phyloP scores from a whole-genome alignment of 2,113 vertebrate genomes.

The Pollimyrus isidori region DNA sequence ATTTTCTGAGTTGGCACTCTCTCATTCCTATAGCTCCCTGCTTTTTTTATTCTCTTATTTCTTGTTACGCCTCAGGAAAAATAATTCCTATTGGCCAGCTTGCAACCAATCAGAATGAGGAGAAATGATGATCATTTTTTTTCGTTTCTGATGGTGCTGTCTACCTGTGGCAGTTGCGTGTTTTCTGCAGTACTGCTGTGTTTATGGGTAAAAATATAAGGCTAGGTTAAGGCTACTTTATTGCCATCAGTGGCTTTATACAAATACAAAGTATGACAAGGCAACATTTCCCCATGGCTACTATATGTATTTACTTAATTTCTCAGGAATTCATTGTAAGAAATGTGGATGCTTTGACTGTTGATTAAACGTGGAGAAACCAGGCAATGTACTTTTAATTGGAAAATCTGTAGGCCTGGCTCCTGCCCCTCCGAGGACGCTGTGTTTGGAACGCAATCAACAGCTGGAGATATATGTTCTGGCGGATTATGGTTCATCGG shows the following conservation, averaged over 20 bases:
- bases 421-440: not conserved
- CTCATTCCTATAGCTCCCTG: not conserved
- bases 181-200: not conserved
- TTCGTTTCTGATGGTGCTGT: not conserved
- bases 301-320: not conserved
- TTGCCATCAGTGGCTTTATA: no score
- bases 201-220: not conserved
- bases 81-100: not conserved
- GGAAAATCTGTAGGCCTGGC: not conserved
- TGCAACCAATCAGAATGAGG: not conserved
- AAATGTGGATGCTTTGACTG: not conserved
- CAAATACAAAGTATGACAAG: no score
- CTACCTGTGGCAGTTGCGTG: not conserved
- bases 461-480: not conserved
- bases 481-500: not conserved
- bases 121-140: not conserved
- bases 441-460: not conserved
- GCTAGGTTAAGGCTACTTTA: no score
- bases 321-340: not conserved
- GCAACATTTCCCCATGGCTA: no score
- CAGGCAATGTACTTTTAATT: not conserved
- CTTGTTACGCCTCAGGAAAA: not conserved
- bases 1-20: not conserved
- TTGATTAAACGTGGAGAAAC: not conserved
- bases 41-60: not conserved